Evolutionary conservation across 2,888 invertebrate species (phyloP), one percentile per base, ranked within the genome.

Genomic region (Hedya salicella): DNA sequence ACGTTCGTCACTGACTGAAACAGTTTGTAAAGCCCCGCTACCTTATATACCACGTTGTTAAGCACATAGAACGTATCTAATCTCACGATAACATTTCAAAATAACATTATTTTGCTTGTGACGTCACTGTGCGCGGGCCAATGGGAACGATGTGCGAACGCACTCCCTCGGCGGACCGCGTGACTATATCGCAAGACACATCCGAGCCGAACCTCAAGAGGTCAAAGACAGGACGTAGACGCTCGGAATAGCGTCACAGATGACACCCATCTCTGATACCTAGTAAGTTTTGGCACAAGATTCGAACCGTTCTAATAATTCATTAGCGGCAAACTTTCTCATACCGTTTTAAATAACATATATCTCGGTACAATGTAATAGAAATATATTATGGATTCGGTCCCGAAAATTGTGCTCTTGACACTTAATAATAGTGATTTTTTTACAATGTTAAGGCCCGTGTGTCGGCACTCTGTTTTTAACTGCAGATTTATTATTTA

Each of bases 161-260:
- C 90, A 91, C 89, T 89, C 91, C 91, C 87, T 75, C 71, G 71
- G 74, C 71, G 77, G 79, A 79, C 75, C 78, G 79, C 80, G 78
- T 81, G 82, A 85, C 81, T 61, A 36, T 36, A 52, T 36, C 32
- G 75, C 69, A 72, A 76, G 60, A 67, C 69, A 62, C 68, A 25
- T 68, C 65, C 65, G 70, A 44, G 16, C 57, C 14, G 44, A 70
- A 68, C 67, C 64, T 69, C 59, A 74, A 77, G 82, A 86, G 86
- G 85, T 88, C 85, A 85, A 82, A 86, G 82, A 80, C 84, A 78
- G 73, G 71, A 69, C 66, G 61, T 40, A 36, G 14, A 32, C 44
- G 72, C 77, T 72, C 61, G 68, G 69, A 80, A 78, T 79, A 79
- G 75, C 68, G 46, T 69, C 68, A 68, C 63, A 69, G 36, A 40